These are phyloP conservation scores for Hypotaenidia philippensis DNA, from an alignment of 2,797 vertebrate species.

Conservation along the genomic window DNA sequence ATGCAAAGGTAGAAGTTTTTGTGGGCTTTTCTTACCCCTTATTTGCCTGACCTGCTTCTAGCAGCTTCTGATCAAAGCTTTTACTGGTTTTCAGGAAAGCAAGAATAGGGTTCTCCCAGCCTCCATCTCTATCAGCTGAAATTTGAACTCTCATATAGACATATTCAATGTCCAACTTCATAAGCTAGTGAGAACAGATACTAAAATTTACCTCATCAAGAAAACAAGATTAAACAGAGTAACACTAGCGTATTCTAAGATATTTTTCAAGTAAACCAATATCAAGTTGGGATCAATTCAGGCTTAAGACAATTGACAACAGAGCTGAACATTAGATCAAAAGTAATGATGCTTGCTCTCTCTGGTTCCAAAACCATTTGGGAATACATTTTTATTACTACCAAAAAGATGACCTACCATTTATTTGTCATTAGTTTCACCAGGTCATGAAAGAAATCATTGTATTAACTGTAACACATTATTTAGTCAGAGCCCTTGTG, in stretches of 20 bases:
- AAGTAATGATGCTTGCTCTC: background rate
- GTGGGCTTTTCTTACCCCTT: background rate
- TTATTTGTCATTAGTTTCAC: constrained; percentile 42
- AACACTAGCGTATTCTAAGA: background rate
- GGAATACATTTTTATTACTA: background rate
- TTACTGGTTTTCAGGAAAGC: background rate
- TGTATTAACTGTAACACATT: background rate
- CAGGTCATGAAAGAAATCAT: constrained; percentile 22
- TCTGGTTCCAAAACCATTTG: background rate
- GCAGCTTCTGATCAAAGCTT: background rate
- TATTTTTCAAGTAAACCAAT: background rate
- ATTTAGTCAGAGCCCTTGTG: background rate
- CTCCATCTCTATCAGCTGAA: background rate
- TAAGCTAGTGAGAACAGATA: background rate
- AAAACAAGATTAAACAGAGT: background rate
- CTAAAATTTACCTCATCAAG: background rate
- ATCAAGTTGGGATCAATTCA: background rate
- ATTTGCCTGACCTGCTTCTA: background rate
- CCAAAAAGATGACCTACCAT: background rate
- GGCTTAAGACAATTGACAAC: background rate
- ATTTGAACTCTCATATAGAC: background rate
- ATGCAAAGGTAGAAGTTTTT: background rate
- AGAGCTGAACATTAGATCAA: background rate
- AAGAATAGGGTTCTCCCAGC: too few relatives aligned
- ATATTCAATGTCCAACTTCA: background rate